Percentiles rank a stretch among this genome's conserved stretches.
Evolutionary conservation across 2,888 invertebrate species (phyloP).

Genomic region (Iphiclides podalirius): DNA sequence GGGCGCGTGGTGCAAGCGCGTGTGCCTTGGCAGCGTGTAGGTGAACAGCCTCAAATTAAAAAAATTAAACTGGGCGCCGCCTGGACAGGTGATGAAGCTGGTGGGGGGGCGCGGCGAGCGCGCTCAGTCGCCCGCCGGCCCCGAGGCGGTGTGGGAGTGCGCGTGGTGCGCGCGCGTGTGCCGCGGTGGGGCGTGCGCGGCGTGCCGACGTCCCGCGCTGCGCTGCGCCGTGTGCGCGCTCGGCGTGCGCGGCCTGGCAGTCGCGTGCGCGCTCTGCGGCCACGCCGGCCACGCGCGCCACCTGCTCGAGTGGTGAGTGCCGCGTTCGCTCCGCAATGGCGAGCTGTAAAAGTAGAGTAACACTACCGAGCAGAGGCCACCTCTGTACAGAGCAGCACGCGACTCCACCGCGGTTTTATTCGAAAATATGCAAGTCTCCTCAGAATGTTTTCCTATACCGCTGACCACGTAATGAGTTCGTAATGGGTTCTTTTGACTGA

Average conservation of each 20-base stretch:
- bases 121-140: conserved; percentile 72
- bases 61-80: no score
- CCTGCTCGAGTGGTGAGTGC: conserved; percentile 86
- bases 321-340: no score
- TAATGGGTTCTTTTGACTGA: no score
- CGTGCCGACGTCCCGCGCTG: conserved; percentile 87
- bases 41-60: no score
- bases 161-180: conserved; percentile 66
- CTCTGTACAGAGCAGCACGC: no score
- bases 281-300: conserved; percentile 96
- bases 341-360: no score
- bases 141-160: conserved; percentile 84
- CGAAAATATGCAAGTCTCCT: no score
- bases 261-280: conserved; percentile 93
- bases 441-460: no score
- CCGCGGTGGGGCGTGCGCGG: conserved; percentile 77
- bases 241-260: conserved; percentile 90
- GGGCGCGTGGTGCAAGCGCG: conserved; percentile 69
- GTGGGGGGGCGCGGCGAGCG: conserved; percentile 79
- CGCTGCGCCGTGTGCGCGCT: conserved; percentile 92
- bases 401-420: no score
- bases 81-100: conserved; percentile 81
- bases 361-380: no score
- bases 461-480: no score
- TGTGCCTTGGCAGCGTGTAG: conserved; percentile 77